These are phyloP conservation scores for Rhamnusium bicolor DNA, from an alignment of 2,888 invertebrate species.

Conservation along the genomic window DNA sequence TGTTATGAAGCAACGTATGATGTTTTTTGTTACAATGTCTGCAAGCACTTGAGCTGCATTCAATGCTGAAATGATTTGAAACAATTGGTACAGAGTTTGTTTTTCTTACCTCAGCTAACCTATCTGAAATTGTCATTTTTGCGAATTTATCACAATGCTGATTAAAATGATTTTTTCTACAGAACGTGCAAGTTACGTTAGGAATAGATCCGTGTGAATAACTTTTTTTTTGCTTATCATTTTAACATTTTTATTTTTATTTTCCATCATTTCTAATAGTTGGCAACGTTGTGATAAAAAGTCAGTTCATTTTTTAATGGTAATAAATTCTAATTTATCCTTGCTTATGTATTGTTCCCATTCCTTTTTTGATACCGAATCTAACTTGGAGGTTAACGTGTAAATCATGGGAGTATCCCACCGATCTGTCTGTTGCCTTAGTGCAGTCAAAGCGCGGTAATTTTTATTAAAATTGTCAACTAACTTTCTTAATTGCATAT, in stretches of 20 bases:
- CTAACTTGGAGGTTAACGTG: neutral
- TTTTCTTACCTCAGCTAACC: constrained; percentile 19
- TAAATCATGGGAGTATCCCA: constrained; percentile 27
- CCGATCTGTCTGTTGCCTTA: constrained; percentile 12
- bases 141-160: neutral
- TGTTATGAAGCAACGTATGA: no score
- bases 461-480: constrained; percentile 28
- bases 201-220: neutral
- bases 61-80: constrained; percentile 29
- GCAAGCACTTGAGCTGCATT: constrained; percentile 28
- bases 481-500: constrained; percentile 1
- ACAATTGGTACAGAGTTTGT: constrained; percentile 29
- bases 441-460: constrained; percentile 13
- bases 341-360: constrained; percentile 8
- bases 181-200: neutral
- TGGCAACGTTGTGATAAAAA: neutral
- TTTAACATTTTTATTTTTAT: neutral
- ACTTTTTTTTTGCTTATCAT: neutral
- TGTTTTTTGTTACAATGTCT: constrained; percentile 36
- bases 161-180: constrained; percentile 9
- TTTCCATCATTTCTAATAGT: neutral
- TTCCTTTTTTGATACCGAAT: neutral
- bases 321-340: neutral
- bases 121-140: neutral
- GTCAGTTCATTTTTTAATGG: neutral